These are phyloP conservation scores for Unio pictorum DNA, from an alignment of 2,888 invertebrate species.

Conservation along the genomic window DNA sequence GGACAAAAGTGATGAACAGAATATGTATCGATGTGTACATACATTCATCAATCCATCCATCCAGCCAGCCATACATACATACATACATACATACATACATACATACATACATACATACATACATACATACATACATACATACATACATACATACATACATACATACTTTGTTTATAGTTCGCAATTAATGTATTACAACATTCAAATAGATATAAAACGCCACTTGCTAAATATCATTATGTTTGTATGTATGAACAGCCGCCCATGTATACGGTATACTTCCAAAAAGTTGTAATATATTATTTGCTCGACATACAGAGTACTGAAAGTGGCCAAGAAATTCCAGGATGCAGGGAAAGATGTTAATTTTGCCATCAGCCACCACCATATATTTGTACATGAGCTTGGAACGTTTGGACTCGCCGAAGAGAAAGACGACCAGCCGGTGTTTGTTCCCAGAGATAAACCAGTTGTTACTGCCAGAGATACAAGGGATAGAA, in stretches of 20 bases:
- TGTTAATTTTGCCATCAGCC: slow-evolving; percentile 90
- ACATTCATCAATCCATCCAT: too few relatives aligned
- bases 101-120: too few relatives aligned
- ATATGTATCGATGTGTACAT: too few relatives aligned
- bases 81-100: too few relatives aligned
- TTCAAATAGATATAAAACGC: too few relatives aligned
- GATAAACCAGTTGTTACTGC: slow-evolving; percentile 79
- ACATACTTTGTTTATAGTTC: too few relatives aligned
- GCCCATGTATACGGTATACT: background rate
- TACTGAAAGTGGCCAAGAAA: slow-evolving; percentile 89
- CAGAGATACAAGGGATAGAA: slow-evolving; percentile 74
- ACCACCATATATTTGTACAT: slow-evolving; percentile 93
- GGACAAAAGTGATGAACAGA: too few relatives aligned
- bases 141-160: too few relatives aligned
- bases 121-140: too few relatives aligned
- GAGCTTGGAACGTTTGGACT: slow-evolving; percentile 96
- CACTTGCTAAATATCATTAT: too few relatives aligned
- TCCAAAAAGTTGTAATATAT: background rate
- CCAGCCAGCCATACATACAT: too few relatives aligned
- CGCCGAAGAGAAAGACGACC: slow-evolving; percentile 85
- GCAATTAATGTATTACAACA: too few relatives aligned
- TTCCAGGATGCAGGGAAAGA: slow-evolving; percentile 74
- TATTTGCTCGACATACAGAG: slow-evolving; percentile 72
- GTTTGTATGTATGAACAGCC: background rate
- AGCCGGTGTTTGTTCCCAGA: slow-evolving; percentile 89